Conservation (phyloP, 2,888 invertebrate species). For the Ormyrus rosae region DNA sequence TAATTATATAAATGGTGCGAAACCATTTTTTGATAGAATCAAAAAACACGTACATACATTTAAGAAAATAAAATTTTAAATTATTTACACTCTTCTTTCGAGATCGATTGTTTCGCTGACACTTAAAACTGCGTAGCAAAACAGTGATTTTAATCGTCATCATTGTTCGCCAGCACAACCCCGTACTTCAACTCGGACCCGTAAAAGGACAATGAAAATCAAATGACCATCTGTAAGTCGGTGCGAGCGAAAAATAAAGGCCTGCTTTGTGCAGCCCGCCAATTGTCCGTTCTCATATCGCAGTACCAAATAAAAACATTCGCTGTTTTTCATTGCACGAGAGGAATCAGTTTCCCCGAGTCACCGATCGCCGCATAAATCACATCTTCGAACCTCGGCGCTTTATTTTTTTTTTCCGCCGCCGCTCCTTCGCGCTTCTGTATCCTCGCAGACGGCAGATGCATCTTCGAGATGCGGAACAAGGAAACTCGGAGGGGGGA, state of each 20-base stretch:
- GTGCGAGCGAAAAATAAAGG: conserved; percentile 7
- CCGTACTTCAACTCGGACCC: neutral
- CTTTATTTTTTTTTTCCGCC: neutral
- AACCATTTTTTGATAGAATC: no score
- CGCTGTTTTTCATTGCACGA: neutral
- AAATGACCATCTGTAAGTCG: conserved; percentile 23
- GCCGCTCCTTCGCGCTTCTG: neutral
- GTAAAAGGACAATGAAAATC: conserved; percentile 14
- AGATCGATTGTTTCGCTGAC: neutral
- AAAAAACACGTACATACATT: neutral
- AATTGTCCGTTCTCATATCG: no score
- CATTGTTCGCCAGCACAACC: neutral
- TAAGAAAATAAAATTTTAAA: neutral
- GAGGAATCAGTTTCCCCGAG: neutral
- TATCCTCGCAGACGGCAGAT: conserved; percentile 26
- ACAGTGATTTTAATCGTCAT: neutral
- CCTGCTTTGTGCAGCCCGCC: neutral
- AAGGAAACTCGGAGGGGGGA: conserved; percentile 9
- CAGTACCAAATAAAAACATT: conserved; percentile 9
- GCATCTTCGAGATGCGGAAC: conserved; percentile 20
- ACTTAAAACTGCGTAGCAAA: neutral
- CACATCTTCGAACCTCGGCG: neutral
- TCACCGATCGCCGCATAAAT: conserved; percentile 27
- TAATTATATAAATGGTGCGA: no score
- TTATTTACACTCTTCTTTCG: neutral